phyloP scores from a whole-genome alignment of 2,797 vertebrate species.

The Enteromius paludinosus region DNA sequence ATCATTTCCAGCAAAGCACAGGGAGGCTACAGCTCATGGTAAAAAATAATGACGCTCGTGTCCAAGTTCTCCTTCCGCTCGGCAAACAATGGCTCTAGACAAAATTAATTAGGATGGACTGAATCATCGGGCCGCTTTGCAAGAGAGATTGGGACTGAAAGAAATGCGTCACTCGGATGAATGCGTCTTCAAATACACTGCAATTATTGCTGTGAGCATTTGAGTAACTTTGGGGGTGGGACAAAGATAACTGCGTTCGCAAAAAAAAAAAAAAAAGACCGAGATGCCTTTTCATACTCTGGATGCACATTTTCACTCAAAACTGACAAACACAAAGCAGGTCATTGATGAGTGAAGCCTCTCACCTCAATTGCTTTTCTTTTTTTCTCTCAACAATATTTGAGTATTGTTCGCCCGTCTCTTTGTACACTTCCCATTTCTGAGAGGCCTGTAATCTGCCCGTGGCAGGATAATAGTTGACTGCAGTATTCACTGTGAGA shows the following conservation, averaged over 20 bases:
- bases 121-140: slow-evolving; percentile 11
- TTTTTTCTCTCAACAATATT: slow-evolving; percentile 32
- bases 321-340: slow-evolving; percentile 11
- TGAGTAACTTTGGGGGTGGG: background rate
- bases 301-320: slow-evolving; percentile 17
- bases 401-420: slow-evolving; percentile 32
- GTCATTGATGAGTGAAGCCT: slow-evolving; percentile 17
- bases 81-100: slow-evolving; percentile 31
- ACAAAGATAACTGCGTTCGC: slow-evolving; percentile 14
- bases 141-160: slow-evolving; percentile 19
- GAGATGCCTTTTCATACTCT: background rate
- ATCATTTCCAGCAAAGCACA: slow-evolving; percentile 7
- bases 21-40: slow-evolving; percentile 7
- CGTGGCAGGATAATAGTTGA: slow-evolving; percentile 43
- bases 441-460: slow-evolving; percentile 43
- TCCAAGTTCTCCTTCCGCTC: background rate
- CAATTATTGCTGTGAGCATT: slow-evolving; percentile 21
- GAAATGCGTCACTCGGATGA: slow-evolving; percentile 31
- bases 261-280: slow-evolving; percentile 1
- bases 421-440: slow-evolving; percentile 18
- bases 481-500: slow-evolving; percentile 33
- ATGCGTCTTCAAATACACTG: background rate
- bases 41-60: background rate
- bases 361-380: background rate
- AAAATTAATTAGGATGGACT: slow-evolving; percentile 18